Evolutionary conservation across 2,888 invertebrate genomes (phyloP).

Genomic region (Hartigia nigra): DNA sequence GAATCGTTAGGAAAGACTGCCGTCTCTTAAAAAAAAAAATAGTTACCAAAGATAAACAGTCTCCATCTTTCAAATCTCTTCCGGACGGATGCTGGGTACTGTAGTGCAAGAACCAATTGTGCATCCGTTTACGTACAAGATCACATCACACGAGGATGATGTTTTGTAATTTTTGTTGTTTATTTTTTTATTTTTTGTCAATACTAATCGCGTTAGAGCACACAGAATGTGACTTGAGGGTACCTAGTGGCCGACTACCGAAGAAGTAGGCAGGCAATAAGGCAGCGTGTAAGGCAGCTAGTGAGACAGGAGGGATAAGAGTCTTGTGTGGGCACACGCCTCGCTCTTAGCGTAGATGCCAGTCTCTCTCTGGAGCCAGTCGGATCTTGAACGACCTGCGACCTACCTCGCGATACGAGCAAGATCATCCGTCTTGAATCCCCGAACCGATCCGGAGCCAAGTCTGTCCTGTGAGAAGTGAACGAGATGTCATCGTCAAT

Average conservation of each 20-base stretch:
- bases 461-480: neutral
- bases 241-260: conserved; percentile 6
- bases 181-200: neutral
- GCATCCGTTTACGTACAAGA: neutral
- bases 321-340: conserved; percentile 1
- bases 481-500: neutral
- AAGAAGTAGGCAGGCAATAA: conserved; percentile 35
- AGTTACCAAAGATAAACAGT: neutral
- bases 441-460: neutral
- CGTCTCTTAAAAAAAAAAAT: neutral
- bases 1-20: neutral
- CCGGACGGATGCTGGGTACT: neutral
- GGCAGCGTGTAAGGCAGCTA: conserved; percentile 21
- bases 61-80: neutral
- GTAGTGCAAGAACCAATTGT: neutral
- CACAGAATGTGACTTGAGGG: neutral
- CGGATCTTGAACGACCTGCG: conserved; percentile 37
- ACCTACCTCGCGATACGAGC: conserved; percentile 19
- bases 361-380: conserved; percentile 29
- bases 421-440: neutral
- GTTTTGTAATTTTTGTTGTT: neutral
- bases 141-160: neutral
- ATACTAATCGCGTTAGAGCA: neutral
- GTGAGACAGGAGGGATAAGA: conserved; percentile 1
- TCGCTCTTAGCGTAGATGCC: conserved; percentile 3